Conservation (phyloP, 2,797 vertebrate genomes). For the Periparus ater region DNA sequence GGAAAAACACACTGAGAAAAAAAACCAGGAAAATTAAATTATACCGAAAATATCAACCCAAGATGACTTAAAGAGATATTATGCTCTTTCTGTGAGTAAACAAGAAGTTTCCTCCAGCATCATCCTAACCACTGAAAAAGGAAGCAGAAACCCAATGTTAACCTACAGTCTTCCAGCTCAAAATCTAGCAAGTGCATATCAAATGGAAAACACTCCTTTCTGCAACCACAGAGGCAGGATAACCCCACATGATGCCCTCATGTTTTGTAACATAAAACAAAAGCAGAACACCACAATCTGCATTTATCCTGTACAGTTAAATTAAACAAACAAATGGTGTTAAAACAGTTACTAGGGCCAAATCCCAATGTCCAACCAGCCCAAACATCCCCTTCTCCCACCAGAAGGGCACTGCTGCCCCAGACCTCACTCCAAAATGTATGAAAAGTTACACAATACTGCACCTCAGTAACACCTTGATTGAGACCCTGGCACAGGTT, state of each 20-base stretch:
- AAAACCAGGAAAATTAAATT: neutral
- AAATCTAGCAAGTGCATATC: neutral
- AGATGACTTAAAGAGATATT: neutral
- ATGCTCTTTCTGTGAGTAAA: neutral
- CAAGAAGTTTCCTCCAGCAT: neutral
- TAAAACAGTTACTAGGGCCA: neutral
- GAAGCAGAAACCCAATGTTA: neutral
- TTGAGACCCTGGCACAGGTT: accelerated
- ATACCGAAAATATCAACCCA: neutral
- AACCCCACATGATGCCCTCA: accelerated
- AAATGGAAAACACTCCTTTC: neutral
- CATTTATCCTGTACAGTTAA: neutral
- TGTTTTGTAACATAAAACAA: neutral
- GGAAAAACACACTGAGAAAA: neutral
- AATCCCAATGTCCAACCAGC: neutral
- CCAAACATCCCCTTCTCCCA: neutral
- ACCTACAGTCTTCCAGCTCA: neutral
- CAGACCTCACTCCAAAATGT: neutral
- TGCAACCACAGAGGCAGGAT: neutral
- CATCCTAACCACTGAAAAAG: neutral
- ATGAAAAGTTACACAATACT: neutral
- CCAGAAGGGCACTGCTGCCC: neutral
- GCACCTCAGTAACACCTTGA: accelerated
- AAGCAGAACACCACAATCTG: neutral
- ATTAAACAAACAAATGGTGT: neutral